Percentiles rank a stretch among this genome's conserved stretches.
Evolutionary conservation across 2,888 invertebrate genomes (phyloP).

Genomic region (Tridacna crocea): DNA sequence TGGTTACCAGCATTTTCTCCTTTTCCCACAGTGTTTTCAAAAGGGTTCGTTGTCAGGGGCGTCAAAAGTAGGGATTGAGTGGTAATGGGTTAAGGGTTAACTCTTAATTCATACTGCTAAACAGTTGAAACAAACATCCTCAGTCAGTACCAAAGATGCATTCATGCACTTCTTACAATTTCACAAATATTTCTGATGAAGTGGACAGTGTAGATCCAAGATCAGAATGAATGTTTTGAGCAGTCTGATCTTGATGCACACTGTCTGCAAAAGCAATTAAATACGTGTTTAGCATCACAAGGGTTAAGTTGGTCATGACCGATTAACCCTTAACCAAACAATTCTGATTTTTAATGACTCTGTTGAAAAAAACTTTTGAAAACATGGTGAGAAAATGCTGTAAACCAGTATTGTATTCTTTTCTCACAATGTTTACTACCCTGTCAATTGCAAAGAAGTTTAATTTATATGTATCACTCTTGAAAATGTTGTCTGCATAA

Average conservation of each 20-base stretch:
- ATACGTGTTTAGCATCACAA: too few relatives aligned
- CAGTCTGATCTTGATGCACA: too few relatives aligned
- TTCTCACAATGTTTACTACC: not conserved
- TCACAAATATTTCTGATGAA: too few relatives aligned
- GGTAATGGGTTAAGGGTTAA: not conserved
- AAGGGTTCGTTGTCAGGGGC: not conserved
- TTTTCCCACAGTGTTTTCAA: not conserved
- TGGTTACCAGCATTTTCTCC: not conserved
- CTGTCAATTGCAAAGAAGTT: not conserved
- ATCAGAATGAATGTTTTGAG: too few relatives aligned
- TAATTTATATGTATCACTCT: not conserved
- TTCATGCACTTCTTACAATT: too few relatives aligned
- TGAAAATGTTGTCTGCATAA: not conserved
- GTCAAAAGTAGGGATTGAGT: not conserved
- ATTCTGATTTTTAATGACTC: not conserved
- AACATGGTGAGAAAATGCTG: not conserved
- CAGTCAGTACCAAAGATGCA: too few relatives aligned
- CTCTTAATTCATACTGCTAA: too few relatives aligned
- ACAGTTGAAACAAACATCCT: too few relatives aligned
- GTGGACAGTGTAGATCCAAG: too few relatives aligned
- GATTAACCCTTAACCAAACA: not conserved
- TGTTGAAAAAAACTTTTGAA: not conserved
- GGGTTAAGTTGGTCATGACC: too few relatives aligned
- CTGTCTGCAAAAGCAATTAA: too few relatives aligned
- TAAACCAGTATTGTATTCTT: not conserved